Conservation (phyloP, 2,113 vertebrate genomes). For the Campylomormyrus tamandua region DNA sequence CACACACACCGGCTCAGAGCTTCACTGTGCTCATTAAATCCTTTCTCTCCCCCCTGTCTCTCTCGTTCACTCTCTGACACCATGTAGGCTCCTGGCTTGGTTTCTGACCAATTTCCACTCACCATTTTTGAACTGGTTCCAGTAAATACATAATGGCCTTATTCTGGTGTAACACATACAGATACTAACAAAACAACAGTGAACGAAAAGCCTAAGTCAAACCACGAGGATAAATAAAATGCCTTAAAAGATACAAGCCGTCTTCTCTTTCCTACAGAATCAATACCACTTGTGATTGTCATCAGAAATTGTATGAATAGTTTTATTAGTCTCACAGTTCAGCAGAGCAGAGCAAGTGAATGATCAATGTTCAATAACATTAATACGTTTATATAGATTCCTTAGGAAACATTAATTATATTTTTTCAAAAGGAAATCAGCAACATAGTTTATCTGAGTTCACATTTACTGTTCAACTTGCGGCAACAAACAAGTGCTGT, state of each 20-base stretch:
- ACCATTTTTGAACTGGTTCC: not conserved
- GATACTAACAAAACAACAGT: not conserved
- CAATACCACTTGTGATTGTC: not conserved
- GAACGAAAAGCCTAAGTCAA: not conserved
- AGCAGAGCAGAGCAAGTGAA: not conserved
- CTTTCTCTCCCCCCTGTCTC: not conserved
- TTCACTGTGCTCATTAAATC: slow-evolving; percentile 8
- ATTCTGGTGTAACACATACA: not conserved
- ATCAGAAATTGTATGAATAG: not conserved
- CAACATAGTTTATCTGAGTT: not conserved
- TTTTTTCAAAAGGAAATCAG: not conserved
- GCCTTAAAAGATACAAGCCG: not conserved
- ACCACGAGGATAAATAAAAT: not conserved
- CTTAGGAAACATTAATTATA: not conserved
- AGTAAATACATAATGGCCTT: not conserved
- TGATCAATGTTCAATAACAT: not conserved
- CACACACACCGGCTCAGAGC: not conserved
- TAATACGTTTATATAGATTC: not conserved
- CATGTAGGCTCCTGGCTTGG: not conserved
- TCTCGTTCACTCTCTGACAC: slow-evolving; percentile 1
- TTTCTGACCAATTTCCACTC: slow-evolving; percentile 8
- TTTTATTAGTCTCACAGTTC: not conserved
- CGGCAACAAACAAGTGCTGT: not conserved
- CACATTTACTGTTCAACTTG: not conserved
- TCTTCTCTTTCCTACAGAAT: not conserved